phyloP scores from a whole-genome alignment of 2,113 vertebrate genomes.

The Pao palembangensis region DNA sequence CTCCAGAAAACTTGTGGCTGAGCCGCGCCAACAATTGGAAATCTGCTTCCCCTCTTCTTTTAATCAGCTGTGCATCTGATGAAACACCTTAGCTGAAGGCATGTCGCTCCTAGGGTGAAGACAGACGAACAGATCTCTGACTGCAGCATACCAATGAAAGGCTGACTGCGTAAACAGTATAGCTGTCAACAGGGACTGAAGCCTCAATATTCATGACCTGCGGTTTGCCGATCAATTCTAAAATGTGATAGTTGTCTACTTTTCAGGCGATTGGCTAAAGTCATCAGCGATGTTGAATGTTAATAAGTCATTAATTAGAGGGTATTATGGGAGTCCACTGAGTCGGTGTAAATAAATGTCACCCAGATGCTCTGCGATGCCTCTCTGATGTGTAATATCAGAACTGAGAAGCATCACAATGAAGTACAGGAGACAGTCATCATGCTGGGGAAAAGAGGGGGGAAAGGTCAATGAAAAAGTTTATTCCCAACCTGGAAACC shows the following conservation, averaged over 20 bases:
- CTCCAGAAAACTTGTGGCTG: slow-evolving; percentile 52
- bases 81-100: slow-evolving; percentile 48
- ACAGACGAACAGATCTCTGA: slow-evolving; percentile 21
- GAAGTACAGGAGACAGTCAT: too few species aligned
- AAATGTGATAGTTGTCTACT: neutral
- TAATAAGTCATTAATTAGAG: neutral
- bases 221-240: neutral
- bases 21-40: slow-evolving; percentile 48
- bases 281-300: neutral
- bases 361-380: neutral
- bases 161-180: slow-evolving; percentile 1
- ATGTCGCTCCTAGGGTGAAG: slow-evolving; percentile 24
- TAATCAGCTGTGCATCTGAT: slow-evolving; percentile 59
- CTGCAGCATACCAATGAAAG: slow-evolving; percentile 10
- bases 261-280: slow-evolving; percentile 3
- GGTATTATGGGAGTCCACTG: neutral
- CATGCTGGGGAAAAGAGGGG: too few species aligned
- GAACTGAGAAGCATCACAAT: too few species aligned
- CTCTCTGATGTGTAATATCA: too few species aligned
- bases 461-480: too few species aligned
- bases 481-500: too few species aligned
- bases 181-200: neutral
- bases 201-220: slow-evolving; percentile 2
- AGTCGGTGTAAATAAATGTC: neutral
- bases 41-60: slow-evolving; percentile 42